Evolutionary conservation across 2,797 vertebrate species (phyloP).

Genomic region (Sebastes hubbsi): DNA sequence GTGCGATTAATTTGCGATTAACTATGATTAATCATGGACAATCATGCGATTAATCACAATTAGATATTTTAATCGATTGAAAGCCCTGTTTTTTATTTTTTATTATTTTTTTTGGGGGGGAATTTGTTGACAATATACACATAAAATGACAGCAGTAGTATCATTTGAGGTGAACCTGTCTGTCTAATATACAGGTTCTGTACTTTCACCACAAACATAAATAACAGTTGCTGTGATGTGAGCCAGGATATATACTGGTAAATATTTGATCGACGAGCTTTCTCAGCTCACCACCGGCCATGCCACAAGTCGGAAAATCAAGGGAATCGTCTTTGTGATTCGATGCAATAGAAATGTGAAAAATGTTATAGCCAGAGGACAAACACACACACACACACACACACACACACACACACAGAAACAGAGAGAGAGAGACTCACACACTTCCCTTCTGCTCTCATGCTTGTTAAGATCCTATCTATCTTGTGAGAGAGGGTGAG

Average conservation of each 20-base stretch:
- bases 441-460: slow-evolving; percentile 60
- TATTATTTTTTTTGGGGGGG: not conserved
- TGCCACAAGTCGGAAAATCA: slow-evolving; percentile 63
- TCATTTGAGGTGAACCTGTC: not conserved
- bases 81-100: not conserved
- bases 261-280: slow-evolving; percentile 64
- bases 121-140: not conserved
- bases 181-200: slow-evolving; percentile 1
- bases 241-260: slow-evolving; percentile 46
- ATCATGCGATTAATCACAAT: too few relatives aligned
- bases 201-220: slow-evolving; percentile 26
- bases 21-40: too few relatives aligned
- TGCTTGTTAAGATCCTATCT: slow-evolving; percentile 76
- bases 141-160: not conserved
- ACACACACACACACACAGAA: slow-evolving; percentile 8
- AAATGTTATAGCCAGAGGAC: slow-evolving; percentile 57
- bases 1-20: too few relatives aligned
- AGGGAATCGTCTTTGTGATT: slow-evolving; percentile 66
- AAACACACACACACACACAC: slow-evolving; percentile 5
- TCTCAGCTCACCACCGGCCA: slow-evolving; percentile 42
- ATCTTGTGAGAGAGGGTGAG: slow-evolving; percentile 68
- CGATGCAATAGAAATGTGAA: slow-evolving; percentile 67
- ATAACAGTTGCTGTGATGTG: slow-evolving; percentile 27
- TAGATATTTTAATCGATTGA: too few relatives aligned
- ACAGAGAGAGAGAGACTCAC: slow-evolving; percentile 9